phyloP scores from a whole-genome alignment of 2,888 invertebrate genomes.

The Dasysyrphus albostriatus region DNA sequence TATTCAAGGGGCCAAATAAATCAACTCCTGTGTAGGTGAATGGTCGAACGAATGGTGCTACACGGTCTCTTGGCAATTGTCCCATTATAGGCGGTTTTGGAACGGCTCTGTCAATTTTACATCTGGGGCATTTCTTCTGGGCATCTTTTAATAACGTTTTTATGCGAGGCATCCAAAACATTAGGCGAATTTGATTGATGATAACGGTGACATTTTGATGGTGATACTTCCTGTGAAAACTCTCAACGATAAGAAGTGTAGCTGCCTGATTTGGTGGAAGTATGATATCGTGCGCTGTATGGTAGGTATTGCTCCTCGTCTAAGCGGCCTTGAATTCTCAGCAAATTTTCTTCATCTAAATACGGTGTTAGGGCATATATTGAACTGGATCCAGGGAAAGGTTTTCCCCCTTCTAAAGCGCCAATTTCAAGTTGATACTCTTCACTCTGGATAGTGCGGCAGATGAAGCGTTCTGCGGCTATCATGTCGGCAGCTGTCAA shows the following conservation, averaged over 20 bases:
- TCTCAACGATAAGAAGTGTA: not conserved
- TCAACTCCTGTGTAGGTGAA: too few relatives aligned
- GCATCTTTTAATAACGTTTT: not conserved
- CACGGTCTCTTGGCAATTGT: not conserved
- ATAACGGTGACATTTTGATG: not conserved
- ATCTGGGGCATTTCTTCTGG: not conserved
- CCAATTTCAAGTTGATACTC: not conserved
- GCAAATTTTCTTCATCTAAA: not conserved
- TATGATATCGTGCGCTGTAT: not conserved
- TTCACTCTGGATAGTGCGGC: not conserved
- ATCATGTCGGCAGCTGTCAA: not conserved
- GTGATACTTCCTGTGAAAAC: not conserved
- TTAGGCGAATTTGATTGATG: not conserved
- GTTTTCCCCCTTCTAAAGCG: not conserved
- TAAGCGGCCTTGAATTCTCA: not conserved
- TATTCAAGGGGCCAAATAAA: not conserved
- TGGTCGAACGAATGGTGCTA: not conserved
- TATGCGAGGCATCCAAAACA: not conserved
- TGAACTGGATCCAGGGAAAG: not conserved
- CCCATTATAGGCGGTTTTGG: not conserved
- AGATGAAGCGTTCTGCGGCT: not conserved
- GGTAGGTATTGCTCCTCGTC: not conserved
- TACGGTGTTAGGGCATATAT: not conserved
- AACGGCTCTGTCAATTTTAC: not conserved
- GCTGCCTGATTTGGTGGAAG: not conserved